Evolutionary conservation across 2,113 vertebrate species (phyloP).

Genomic region (Corythaixoides concolor): DNA sequence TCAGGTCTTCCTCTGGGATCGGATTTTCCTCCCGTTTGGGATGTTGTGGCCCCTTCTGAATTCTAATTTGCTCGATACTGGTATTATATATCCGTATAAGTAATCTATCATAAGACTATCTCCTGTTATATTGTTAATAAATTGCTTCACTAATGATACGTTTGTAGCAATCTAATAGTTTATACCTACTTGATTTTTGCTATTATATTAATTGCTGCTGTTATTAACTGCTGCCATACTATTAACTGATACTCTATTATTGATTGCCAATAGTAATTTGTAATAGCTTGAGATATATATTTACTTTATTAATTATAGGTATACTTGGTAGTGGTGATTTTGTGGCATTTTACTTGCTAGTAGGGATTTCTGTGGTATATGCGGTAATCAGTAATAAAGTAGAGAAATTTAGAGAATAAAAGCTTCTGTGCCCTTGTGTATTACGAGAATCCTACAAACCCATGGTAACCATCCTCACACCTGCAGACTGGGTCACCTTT

Average conservation of each 20-base stretch:
- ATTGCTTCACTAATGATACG: background rate
- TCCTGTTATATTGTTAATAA: background rate
- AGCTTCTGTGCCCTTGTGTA: background rate
- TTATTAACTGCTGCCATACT: background rate
- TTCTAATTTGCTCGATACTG: background rate
- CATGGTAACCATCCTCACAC: fast-evolving
- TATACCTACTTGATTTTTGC: background rate
- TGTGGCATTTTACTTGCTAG: background rate
- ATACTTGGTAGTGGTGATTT: background rate
- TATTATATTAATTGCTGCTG: background rate
- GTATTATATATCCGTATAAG: background rate
- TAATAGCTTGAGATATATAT: background rate
- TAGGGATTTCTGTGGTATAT: background rate
- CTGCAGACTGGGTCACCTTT: background rate
- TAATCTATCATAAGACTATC: background rate
- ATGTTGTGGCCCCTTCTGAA: too few relatives aligned
- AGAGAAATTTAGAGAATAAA: background rate
- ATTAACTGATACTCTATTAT: background rate
- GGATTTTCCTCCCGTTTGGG: background rate
- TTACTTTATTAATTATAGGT: background rate
- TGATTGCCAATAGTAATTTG: background rate
- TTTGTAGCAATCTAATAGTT: background rate
- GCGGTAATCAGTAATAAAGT: background rate
- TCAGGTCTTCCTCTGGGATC: background rate
- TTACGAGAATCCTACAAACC: fast-evolving